Conservation (phyloP, 2,797 vertebrate genomes). For the Catharus ustulatus region DNA sequence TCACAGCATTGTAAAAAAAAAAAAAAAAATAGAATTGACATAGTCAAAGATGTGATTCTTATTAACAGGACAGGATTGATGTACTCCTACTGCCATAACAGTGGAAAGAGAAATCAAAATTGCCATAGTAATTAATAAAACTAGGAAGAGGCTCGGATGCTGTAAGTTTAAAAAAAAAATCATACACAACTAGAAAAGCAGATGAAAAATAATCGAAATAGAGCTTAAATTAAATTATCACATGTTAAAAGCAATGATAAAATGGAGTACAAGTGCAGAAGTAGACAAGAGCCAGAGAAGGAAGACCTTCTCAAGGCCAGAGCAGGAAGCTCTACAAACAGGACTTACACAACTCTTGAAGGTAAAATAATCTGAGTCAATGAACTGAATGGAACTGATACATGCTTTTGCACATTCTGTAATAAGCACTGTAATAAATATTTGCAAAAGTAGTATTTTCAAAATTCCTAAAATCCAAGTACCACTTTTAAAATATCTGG, state of each 20-base stretch:
- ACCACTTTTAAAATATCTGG: neutral
- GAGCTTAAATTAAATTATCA: neutral
- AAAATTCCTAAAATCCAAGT: neutral
- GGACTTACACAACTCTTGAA: neutral
- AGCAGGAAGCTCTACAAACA: neutral
- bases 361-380: neutral
- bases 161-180: neutral
- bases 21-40: neutral
- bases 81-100: neutral
- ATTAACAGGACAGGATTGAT: neutral
- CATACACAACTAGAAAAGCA: neutral
- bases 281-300: neutral
- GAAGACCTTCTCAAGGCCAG: neutral
- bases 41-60: neutral
- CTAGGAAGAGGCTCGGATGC: neutral
- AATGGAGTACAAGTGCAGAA: neutral
- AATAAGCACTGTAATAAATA: neutral
- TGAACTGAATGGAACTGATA: neutral
- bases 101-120: neutral
- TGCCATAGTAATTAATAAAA: neutral
- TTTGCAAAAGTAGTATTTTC: neutral
- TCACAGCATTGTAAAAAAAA: neutral
- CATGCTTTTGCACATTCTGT: neutral
- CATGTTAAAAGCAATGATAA: accelerated
- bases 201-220: neutral